Evolutionary conservation across 2,888 invertebrate species (phyloP).

Genomic region (Acanthosepion esculentum): DNA sequence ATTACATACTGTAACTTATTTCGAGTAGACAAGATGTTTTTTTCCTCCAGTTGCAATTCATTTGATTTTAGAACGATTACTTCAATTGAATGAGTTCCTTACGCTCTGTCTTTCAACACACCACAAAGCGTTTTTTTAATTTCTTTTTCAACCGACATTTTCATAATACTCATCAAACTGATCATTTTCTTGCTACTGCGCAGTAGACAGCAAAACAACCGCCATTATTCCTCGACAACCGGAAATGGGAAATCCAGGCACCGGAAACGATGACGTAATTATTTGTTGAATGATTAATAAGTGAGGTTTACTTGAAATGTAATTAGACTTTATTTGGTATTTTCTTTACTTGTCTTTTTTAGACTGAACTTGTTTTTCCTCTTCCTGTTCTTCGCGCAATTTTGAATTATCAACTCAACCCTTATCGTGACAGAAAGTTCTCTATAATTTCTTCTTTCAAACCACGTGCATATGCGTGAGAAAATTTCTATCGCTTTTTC

Average conservation of each 20-base stretch:
- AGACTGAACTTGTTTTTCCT: not conserved
- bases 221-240: not conserved
- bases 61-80: not conserved
- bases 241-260: not conserved
- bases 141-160: not conserved
- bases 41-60: not conserved
- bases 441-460: not conserved
- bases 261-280: conserved; percentile 1
- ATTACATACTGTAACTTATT: not conserved
- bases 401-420: not conserved
- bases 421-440: not conserved
- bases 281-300: not conserved
- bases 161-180: not conserved
- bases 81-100: not conserved
- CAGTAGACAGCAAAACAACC: not conserved
- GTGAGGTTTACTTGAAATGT: not conserved
- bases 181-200: not conserved
- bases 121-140: not conserved
- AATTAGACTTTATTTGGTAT: not conserved
- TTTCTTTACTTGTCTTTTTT: not conserved
- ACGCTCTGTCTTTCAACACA: not conserved
- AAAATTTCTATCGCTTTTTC: not conserved
- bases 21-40: not conserved
- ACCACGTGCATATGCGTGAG: not conserved
- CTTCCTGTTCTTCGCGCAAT: not conserved